These are phyloP conservation scores for Heliconius cydno DNA, from an alignment of 2,888 invertebrate genomes.

Conservation along the genomic window DNA sequence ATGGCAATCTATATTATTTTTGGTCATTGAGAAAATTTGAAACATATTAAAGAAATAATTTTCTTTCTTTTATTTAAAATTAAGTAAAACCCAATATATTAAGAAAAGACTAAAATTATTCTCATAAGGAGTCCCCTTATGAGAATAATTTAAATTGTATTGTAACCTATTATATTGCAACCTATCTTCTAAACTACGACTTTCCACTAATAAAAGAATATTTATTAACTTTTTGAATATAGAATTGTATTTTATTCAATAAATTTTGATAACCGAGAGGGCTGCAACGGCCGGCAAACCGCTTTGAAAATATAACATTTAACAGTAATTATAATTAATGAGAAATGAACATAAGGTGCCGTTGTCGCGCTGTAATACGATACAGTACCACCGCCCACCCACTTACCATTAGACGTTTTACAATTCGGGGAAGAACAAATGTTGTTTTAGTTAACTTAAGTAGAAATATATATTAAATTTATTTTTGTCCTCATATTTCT, in stretches of 20 bases:
- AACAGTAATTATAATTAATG: conserved; percentile 73
- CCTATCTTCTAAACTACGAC: no score
- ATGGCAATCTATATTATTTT: neutral
- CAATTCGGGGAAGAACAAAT: conserved; percentile 44
- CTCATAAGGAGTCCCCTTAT: neutral
- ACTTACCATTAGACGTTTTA: conserved; percentile 40
- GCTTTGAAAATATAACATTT: conserved; percentile 65
- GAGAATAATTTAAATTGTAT: neutral
- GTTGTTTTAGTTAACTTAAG: conserved; percentile 24
- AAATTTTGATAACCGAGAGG: conserved; percentile 9
- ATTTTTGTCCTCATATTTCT: neutral
- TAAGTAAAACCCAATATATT: no score
- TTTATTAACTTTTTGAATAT: neutral
- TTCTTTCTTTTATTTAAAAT: no score
- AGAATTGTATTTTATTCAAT: neutral
- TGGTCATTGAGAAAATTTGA: neutral
- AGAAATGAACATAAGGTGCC: conserved; percentile 68
- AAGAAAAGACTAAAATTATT: neutral
- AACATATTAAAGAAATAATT: neutral
- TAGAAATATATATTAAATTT: neutral
- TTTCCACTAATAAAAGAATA: no score
- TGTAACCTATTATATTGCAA: neutral
- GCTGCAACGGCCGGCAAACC: neutral
- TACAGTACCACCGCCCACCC: conserved; percentile 54
- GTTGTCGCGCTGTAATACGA: conserved; percentile 69